Evolutionary conservation across 2,888 invertebrate genomes (phyloP), one percentile per base, ranked within the genome.

Genomic region (Lysandra bellargus): DNA sequence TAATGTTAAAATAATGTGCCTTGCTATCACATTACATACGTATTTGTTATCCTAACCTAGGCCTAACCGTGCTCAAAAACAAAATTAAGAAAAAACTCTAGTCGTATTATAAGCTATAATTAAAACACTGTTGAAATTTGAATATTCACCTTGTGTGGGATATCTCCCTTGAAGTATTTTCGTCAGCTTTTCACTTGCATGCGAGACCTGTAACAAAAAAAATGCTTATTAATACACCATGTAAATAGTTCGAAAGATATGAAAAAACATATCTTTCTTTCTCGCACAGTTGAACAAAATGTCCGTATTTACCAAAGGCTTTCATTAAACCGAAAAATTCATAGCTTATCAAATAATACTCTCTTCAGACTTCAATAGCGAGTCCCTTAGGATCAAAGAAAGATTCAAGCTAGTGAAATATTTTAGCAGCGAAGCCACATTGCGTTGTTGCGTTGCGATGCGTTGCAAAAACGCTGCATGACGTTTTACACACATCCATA

Each of bases 201-300:
- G 84, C 92, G 90, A 90, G 85, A 89, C 83, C 93, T 93, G 92
- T 6, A 92, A 91, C 86, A 87, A 84, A 72, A 30, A 49, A 49
- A 6, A 12, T 30, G 1, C 12, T 30, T 7, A 44, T 14, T 14
- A 57, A 57, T 17, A 57, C 53, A 57, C 1, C 53, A 61, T 61
- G 61, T 61, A 23, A n/a, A 17, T 23, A 61, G 61, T 17, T 9
- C 49, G 0, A 49, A 49, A 49, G 49, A 40, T 6, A 40, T 37
- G 37, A 37, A 40, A 40, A 40, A 40, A 40, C 0, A 40, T 6
- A 40, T 40, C 6, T 40, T 1, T 40, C 40, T 0, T 6, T 40
- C 5, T 40, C 1, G 6, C 40, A 14, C 57, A 57, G 57, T 57
- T 1, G 57, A 4, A 0, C 1, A 57, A 57, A 57, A 14, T 61